Base-by-base conservation (phyloP, 2,797 vertebrate genomes). In the Cirrhinus molitorella region DNA sequence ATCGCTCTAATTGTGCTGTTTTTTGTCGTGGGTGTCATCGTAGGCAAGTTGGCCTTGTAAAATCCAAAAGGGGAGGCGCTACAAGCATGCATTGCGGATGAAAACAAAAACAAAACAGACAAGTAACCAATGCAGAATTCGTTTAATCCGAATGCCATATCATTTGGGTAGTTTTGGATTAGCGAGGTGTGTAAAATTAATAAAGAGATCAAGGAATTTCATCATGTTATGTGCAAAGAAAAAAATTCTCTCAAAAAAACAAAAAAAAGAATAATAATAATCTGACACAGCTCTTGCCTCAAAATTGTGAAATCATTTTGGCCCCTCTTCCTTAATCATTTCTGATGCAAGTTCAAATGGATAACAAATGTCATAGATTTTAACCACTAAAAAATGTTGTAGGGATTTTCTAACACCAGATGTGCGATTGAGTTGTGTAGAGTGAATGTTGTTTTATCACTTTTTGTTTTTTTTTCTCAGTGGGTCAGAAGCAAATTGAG, bases 1-100 rank as follows among this genome's bases (percentile, higher is more conserved):
- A 93, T 99, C 25, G 97, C 96, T 49, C 94, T 98, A 91, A 94
- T 97, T 86, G 92, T 99, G 86, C 92, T 99, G 90, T 98, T 98
- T 97, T 99, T 99, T 87, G 95, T 98, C 89, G 91, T 99, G 65
- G 98, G 98, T 76, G 94, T 97, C 91, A 97, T 98, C 88, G 93
- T 99, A 90, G 98, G 98, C 93, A 99, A 99, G 94, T 94, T 99
- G 91, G 96, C 97, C 93, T 97, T 99, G 97, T 99, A 99, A 96
- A 93, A 94, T 93, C 95, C 61, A 43, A 53, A 71, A 94, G 93
- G 93, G 94, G 66, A 65, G 68, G 65, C 17, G 94, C 94, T 95
- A 68, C 87, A 93, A 94, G 95, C 94, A 94, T 95, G 95, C 92
- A 92, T 92, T 91, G 75, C 79, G 88, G 80, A 86, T 87, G 70